A percentile compares a stretch with the other conserved stretches of the same genome.
Evolutionary conservation across 2,113 vertebrate species (phyloP).

Genomic region (Syrrhaptes paradoxus): DNA sequence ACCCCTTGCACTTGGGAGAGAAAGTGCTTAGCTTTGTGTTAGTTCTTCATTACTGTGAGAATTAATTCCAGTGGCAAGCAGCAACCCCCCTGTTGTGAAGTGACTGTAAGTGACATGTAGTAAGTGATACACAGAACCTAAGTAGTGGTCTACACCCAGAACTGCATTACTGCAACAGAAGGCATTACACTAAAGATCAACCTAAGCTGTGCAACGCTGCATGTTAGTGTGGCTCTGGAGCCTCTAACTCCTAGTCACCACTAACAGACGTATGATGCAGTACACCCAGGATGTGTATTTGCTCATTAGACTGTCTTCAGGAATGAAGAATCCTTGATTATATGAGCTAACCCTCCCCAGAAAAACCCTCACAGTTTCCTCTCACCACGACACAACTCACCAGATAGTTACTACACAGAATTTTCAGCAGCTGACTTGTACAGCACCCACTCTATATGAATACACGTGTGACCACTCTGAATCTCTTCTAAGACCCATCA

Average conservation of each 20-base stretch:
- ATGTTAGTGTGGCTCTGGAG: neutral
- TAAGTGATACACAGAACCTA: neutral
- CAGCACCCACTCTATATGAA: neutral
- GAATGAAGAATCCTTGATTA: neutral
- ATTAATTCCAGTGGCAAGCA: neutral
- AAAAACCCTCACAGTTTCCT: neutral
- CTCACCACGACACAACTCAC: neutral
- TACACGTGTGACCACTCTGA: neutral
- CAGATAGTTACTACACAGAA: neutral
- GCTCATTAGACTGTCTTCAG: neutral
- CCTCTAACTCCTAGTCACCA: neutral
- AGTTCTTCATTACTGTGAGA: neutral
- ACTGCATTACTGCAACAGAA: neutral
- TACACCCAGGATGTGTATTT: neutral
- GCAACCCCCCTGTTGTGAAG: neutral
- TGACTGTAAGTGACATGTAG: neutral
- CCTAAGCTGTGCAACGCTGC: neutral
- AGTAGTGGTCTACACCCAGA: neutral
- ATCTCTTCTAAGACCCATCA: neutral
- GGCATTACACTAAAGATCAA: neutral
- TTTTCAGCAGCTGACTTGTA: neutral
- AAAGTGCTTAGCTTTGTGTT: neutral
- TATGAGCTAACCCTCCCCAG: neutral
- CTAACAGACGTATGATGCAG: neutral
- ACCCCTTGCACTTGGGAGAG: neutral